phyloP scores from a whole-genome alignment of 2,797 vertebrate species.

The Champsocephalus gunnari region DNA sequence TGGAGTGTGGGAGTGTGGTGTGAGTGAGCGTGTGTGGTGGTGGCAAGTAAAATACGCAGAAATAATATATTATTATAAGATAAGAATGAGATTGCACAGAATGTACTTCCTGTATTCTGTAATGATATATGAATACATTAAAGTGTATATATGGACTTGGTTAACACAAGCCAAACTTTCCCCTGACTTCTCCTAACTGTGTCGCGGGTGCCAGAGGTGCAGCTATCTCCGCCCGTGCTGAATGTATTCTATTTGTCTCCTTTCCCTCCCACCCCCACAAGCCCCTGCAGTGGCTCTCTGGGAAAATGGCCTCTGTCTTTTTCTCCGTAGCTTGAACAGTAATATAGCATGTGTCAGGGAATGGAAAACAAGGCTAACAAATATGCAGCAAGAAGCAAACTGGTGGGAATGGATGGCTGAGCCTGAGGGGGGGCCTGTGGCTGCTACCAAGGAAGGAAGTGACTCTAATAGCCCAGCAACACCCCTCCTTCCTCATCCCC shows the following conservation, averaged over 20 bases:
- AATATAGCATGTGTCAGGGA: slow-evolving; percentile 85
- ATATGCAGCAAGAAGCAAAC: slow-evolving; percentile 86
- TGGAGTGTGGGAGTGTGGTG: too few relatives aligned
- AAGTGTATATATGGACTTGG: too few relatives aligned
- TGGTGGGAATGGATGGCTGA: slow-evolving; percentile 84
- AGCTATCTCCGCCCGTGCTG: slow-evolving; percentile 71
- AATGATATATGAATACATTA: neutral
- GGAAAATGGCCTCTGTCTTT: slow-evolving; percentile 80
- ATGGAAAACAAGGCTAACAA: slow-evolving; percentile 86
- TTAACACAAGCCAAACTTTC: too few relatives aligned
- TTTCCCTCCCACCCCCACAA: slow-evolving; percentile 48
- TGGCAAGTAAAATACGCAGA: too few relatives aligned
- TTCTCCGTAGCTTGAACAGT: slow-evolving; percentile 80
- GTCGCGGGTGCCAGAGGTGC: slow-evolving; percentile 74
- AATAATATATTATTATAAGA: too few relatives aligned
- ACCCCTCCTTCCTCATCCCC: slow-evolving; percentile 4
- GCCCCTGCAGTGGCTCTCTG: slow-evolving; percentile 81
- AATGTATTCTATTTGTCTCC: slow-evolving; percentile 58
- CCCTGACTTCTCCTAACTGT: slow-evolving; percentile 73
- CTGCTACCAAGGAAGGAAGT: slow-evolving; percentile 78
- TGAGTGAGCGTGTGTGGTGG: too few relatives aligned
- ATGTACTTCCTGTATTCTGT: too few relatives aligned
- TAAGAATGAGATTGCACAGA: too few relatives aligned
- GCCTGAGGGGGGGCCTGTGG: slow-evolving; percentile 76
- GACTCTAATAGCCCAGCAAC: slow-evolving; percentile 80